These are phyloP conservation scores for Nycteola revayana DNA, from an alignment of 2,888 invertebrate species.

Conservation along the genomic window DNA sequence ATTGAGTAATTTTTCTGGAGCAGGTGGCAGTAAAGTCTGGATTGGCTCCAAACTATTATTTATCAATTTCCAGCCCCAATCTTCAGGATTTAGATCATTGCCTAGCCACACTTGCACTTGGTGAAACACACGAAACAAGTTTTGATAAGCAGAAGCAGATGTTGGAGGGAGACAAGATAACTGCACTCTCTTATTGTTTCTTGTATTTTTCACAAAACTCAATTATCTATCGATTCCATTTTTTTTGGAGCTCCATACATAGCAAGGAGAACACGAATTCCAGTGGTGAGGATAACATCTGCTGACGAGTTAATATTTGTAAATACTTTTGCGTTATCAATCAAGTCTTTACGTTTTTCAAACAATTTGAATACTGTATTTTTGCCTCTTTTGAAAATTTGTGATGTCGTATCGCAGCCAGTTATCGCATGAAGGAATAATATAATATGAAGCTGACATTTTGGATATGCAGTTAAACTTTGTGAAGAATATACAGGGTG, in stretches of 20 bases:
- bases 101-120: slow-evolving; percentile 2
- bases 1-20: too few relatives aligned
- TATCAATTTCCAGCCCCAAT: too few relatives aligned
- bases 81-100: too few relatives aligned
- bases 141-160: slow-evolving; percentile 5
- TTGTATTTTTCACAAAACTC: not conserved
- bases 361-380: slow-evolving; percentile 1
- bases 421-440: not conserved
- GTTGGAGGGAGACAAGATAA: slow-evolving; percentile 11
- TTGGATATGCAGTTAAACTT: slow-evolving; percentile 1
- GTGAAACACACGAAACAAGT: slow-evolving; percentile 1
- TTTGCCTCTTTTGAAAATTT: slow-evolving; percentile 1
- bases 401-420: not conserved
- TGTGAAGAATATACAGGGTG: slow-evolving; percentile 2
- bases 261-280: not conserved
- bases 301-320: not conserved
- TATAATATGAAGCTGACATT: not conserved
- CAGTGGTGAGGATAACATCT: not conserved
- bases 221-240: slow-evolving; percentile 1
- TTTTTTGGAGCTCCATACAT: slow-evolving; percentile 1
- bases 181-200: slow-evolving; percentile 2
- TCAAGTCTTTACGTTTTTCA: slow-evolving; percentile 10
- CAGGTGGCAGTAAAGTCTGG: too few relatives aligned
- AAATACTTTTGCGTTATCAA: slow-evolving; percentile 1
- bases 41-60: too few relatives aligned